Conservation (phyloP, 2,113 vertebrate species). For the Macquaria ambigua region DNA sequence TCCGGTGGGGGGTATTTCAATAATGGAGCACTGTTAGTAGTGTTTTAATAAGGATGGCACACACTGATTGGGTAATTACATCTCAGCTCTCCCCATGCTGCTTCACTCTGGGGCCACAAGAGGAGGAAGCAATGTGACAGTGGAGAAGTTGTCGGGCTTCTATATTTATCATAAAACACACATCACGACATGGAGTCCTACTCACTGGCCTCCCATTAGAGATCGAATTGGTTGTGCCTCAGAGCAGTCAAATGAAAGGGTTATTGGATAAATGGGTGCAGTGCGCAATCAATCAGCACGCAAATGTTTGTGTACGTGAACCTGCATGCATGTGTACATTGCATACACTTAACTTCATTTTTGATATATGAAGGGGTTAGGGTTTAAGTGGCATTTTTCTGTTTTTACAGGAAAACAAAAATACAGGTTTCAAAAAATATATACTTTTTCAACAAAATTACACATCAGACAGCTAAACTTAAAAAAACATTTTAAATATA, state of each 20-base stretch:
- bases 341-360: constrained; percentile 4
- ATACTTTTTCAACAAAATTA: neutral
- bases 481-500: neutral
- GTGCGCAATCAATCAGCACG: constrained; percentile 56
- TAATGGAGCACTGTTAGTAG: constrained; percentile 91
- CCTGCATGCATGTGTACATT: constrained; percentile 16
- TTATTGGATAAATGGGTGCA: constrained; percentile 53
- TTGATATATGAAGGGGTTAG: neutral
- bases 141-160: constrained; percentile 70
- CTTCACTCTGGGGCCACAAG: constrained; percentile 73
- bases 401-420: neutral
- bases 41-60: constrained; percentile 90
- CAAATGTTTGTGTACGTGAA: constrained; percentile 45
- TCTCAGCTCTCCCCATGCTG: constrained; percentile 79
- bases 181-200: constrained; percentile 43
- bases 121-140: constrained; percentile 68
- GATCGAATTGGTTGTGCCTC: constrained; percentile 59
- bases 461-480: neutral
- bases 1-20: constrained; percentile 90
- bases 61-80: constrained; percentile 90
- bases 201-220: constrained; percentile 63
- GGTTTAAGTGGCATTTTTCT: neutral
- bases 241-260: constrained; percentile 49
- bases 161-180: constrained; percentile 78
- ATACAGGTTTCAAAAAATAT: neutral